phyloP scores from a whole-genome alignment of 2,113 vertebrate genomes.

The Cardinalis cardinalis region DNA sequence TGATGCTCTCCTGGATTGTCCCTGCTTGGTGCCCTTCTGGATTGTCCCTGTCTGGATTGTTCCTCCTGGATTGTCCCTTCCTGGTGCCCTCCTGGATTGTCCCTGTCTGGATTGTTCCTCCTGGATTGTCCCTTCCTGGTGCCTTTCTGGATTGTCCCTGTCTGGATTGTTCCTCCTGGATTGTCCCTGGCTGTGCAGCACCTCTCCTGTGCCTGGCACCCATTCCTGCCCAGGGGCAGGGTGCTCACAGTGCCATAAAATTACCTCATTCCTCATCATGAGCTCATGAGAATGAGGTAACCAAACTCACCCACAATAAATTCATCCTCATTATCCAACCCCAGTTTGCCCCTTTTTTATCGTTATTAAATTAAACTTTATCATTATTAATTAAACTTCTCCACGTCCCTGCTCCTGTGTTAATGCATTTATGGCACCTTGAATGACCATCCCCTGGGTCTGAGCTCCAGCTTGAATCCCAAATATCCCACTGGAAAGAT shows the following conservation, averaged over 20 bases:
- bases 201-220: background rate
- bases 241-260: background rate
- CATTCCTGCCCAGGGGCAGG: background rate
- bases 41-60: background rate
- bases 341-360: background rate
- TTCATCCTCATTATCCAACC: background rate
- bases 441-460: background rate
- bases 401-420: background rate
- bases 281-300: slow-evolving; percentile 14
- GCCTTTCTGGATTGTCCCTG: background rate
- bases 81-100: background rate
- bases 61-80: no score
- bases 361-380: background rate
- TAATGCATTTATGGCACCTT: background rate
- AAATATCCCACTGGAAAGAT: background rate
- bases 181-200: background rate
- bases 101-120: background rate
- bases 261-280: background rate
- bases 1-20: no score
- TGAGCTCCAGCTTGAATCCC: background rate
- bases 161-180: background rate
- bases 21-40: background rate
- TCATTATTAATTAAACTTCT: background rate
- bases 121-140: background rate
- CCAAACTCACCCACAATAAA: background rate